phyloP scores from a whole-genome alignment of 2,888 invertebrate genomes.

The Macrophya annulata region DNA sequence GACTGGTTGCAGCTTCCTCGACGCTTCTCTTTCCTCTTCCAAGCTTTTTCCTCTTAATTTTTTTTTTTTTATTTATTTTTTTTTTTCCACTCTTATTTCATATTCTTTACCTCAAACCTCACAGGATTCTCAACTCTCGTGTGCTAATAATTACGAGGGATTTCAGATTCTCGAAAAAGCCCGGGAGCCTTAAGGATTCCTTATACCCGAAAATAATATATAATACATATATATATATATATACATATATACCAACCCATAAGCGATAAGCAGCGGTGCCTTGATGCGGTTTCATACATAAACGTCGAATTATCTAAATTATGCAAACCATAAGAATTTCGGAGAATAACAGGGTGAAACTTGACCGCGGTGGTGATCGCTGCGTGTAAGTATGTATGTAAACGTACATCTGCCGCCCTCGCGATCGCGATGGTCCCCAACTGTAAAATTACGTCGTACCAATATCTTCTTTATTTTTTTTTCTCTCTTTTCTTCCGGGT shows the following conservation, averaged over 20 bases:
- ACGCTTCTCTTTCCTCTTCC: conserved; percentile 59
- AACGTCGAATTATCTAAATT: conserved; percentile 68
- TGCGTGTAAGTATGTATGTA: conserved; percentile 1
- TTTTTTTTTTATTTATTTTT: background rate
- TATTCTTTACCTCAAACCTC: conserved; percentile 58
- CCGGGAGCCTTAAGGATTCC: conserved; percentile 37
- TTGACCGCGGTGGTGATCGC: background rate
- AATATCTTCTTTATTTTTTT: no score
- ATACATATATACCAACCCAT: background rate
- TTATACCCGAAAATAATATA: conserved; percentile 13
- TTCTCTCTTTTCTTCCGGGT: background rate
- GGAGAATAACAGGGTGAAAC: conserved; percentile 40
- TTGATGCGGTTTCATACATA: conserved; percentile 62
- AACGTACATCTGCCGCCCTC: conserved; percentile 33
- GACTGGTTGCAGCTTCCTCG: conserved; percentile 39
- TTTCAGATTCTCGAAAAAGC: conserved; percentile 54
- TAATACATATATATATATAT: background rate
- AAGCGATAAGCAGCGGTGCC: conserved; percentile 1
- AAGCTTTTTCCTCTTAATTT: conserved; percentile 59
- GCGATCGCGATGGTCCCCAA: background rate
- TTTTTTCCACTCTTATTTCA: conserved; percentile 59
- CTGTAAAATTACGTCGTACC: no score
- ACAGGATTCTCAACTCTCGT: conserved; percentile 49
- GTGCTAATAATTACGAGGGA: conserved; percentile 60
- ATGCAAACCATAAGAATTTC: conserved; percentile 56